Evolutionary conservation across 1,140 invertebrate genomes (phyloP).

Genomic region (Drosophila ogumai): DNA sequence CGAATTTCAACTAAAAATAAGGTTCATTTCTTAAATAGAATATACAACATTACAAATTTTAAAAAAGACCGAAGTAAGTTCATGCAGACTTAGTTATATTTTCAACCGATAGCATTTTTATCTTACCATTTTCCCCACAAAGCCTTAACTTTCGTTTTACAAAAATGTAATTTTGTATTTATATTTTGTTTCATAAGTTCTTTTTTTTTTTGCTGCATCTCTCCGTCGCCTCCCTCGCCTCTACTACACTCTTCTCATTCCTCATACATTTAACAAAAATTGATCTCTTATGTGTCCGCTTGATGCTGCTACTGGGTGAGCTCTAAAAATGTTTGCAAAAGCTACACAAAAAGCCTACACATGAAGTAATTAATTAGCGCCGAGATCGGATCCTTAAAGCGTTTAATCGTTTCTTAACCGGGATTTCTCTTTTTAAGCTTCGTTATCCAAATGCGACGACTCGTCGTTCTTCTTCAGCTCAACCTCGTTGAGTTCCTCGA

Average conservation of each 20-base stretch:
- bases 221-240: slow-evolving; percentile 10
- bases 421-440: slow-evolving; percentile 16
- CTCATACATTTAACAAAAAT: slow-evolving; percentile 34
- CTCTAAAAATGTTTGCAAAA: slow-evolving; percentile 63
- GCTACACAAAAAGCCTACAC: slow-evolving; percentile 67
- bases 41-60: too few species aligned
- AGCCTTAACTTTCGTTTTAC: slow-evolving; percentile 57
- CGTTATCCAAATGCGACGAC: slow-evolving; percentile 18
- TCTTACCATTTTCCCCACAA: not conserved
- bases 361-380: slow-evolving; percentile 34
- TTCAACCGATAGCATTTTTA: too few species aligned
- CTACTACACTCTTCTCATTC: slow-evolving; percentile 42
- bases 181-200: slow-evolving; percentile 44
- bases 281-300: slow-evolving; percentile 18
- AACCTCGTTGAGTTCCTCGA: slow-evolving; percentile 18
- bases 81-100: too few species aligned
- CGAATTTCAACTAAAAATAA: too few species aligned
- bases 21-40: too few species aligned
- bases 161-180: slow-evolving; percentile 76
- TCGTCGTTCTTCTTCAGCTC: slow-evolving; percentile 55
- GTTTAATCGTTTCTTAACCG: slow-evolving; percentile 31
- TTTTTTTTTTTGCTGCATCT: slow-evolving; percentile 33
- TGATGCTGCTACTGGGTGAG: slow-evolving; percentile 26
- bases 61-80: too few species aligned
- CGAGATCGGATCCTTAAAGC: slow-evolving; percentile 66